Base-by-base conservation (phyloP, 2,888 invertebrate genomes). In the Ophioninae sp. region DNA sequence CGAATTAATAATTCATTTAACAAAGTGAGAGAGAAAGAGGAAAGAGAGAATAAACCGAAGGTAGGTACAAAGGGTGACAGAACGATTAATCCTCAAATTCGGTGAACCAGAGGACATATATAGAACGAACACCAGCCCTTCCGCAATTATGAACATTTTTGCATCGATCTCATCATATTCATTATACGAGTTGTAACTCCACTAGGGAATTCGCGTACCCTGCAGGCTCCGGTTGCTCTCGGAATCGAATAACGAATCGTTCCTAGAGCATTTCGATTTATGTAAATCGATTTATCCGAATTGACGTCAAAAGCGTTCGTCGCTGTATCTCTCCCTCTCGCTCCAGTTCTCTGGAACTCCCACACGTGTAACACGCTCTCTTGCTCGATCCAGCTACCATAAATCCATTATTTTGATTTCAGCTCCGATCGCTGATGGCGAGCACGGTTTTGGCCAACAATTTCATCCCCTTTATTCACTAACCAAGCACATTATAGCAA, bases 371-470 rank as follows among this genome's bases (percentile, higher is more conserved):
- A 64, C 51, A 41, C 44, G 59, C 39, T 56, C 51, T 76, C 65
- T 44, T 65, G 22, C 44, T 59, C 59, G 13, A 56, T 23, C 37
- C 22, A 22, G 44, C n/a, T 17, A 39, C 67, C 22, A 37, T n/a
- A 17, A 37, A 56, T 59, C 77, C 20, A 72, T 69, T 71, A 56
- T 68, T 84, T 63, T 67, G 79, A 71, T 59, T 63, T 82, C 76
- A 67, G 41, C 59, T 81, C 69, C 61, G 77, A 30, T 56, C 78
- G 87, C 75, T 84, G 78, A 83, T 83, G 83, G 79, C 77, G 83
- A 61, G 13, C 83, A 88, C 87, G 86, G 88, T 89, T 90, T 88
- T 90, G 88, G 87, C 89, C 88, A 90, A 90, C 90, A 88, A 88
- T 89, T 90, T 89, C 87, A 89, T 85, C 85, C 86, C 85, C 85